Conservation (phyloP, 1,140 invertebrate genomes). For the Drosophila pallidifrons region DNA sequence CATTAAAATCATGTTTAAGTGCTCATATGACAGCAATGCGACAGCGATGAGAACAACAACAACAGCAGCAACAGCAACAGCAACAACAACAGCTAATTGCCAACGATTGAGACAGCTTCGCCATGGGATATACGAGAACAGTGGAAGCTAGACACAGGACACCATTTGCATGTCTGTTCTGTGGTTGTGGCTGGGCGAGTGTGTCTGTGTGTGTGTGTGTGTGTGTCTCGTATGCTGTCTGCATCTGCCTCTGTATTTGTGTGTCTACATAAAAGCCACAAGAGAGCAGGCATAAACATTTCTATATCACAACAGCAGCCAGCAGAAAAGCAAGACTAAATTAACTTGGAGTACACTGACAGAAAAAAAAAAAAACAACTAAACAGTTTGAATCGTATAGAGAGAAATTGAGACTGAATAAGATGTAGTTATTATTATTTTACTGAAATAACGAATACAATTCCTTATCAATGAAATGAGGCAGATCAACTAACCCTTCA, state of each 20-base stretch:
- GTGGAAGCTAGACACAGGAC: slow-evolving; percentile 34
- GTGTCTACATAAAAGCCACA: slow-evolving; percentile 30
- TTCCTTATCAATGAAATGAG: too few species aligned
- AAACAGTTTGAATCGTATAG: too few species aligned
- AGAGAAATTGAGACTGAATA: too few species aligned
- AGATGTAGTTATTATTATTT: too few species aligned
- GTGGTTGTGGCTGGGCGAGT: neutral
- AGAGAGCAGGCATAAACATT: slow-evolving; percentile 26
- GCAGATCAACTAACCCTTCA: too few species aligned
- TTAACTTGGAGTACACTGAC: slow-evolving; percentile 12
- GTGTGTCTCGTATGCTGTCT: neutral
- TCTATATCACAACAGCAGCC: slow-evolving; percentile 29
- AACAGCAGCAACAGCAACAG: slow-evolving; percentile 19
- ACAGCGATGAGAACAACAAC: slow-evolving; percentile 52
- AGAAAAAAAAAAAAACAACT: neutral
- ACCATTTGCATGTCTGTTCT: slow-evolving; percentile 37
- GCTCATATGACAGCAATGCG: slow-evolving; percentile 75
- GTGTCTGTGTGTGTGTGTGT: neutral
- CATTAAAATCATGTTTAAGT: slow-evolving; percentile 84
- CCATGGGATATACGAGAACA: slow-evolving; percentile 45
- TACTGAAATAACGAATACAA: too few species aligned
- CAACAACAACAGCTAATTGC: slow-evolving; percentile 61
- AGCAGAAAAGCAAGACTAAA: slow-evolving; percentile 24
- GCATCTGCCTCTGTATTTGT: slow-evolving; percentile 9
- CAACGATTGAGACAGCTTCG: slow-evolving; percentile 68